These are phyloP conservation scores for Raphicerus campestris DNA, from an alignment of 2,113 vertebrate genomes.

Conservation along the genomic window DNA sequence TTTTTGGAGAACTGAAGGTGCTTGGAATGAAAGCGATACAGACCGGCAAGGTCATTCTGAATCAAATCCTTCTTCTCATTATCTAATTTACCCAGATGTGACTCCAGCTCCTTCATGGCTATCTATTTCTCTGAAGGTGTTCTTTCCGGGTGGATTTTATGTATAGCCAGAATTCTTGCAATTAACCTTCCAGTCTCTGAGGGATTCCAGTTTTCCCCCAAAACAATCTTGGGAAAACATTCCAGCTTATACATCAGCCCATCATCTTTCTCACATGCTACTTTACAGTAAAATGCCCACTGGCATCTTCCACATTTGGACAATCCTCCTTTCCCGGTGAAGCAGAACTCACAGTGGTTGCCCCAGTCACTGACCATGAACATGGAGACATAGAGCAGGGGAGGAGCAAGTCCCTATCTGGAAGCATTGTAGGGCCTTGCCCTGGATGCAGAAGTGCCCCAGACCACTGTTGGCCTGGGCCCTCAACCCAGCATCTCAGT, in stretches of 20 bases:
- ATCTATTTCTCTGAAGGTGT: neutral
- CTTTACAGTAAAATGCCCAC: neutral
- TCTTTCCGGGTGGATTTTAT: conserved; percentile 34
- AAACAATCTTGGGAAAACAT: conserved; percentile 90
- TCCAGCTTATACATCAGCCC: conserved; percentile 97
- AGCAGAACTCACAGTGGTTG: neutral
- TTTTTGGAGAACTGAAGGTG: neutral
- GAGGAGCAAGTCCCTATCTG: neutral
- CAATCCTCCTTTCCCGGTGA: neutral
- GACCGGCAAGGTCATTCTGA: neutral
- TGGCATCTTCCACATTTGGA: neutral
- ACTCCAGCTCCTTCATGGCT: neutral
- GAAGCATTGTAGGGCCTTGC: neutral
- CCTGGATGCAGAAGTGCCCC: neutral
- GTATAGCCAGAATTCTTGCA: conserved; percentile 91
- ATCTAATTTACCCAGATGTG: neutral
- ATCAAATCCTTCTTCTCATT: neutral
- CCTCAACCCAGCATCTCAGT: neutral
- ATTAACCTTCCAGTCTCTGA: conserved; percentile 91
- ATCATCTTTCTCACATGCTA: conserved; percentile 85
- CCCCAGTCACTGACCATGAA: neutral
- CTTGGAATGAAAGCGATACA: neutral
- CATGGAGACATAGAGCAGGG: neutral
- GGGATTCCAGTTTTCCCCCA: conserved; percentile 92
- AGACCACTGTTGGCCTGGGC: neutral